Base-by-base conservation (phyloP, 1,140 invertebrate genomes). In the Aporrectodea caliginosa region DNA sequence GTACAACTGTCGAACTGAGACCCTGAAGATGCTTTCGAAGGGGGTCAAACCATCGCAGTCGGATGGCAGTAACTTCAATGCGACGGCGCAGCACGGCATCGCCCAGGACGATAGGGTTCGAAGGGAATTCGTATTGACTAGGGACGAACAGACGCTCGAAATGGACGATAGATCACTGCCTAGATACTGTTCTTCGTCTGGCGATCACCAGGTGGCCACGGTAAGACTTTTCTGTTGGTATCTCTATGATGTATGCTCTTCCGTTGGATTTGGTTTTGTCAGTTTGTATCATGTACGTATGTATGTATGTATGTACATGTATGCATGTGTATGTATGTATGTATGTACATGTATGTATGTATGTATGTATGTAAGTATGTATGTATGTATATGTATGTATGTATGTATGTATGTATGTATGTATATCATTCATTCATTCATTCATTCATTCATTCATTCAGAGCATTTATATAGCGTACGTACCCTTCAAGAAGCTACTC, bases 1-100 rank as follows among this genome's bases (percentile, higher is more conserved):
- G 0, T 79, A 76, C 35, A 79, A 75, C 74, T 79, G 73, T 35
- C 71, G 78, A 0, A 79, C 68, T 27, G 74, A 75, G 31, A 43
- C 70, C 29, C 78, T 69, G 35, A 76, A 76, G 29, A 76, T 76
- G 75, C 33, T 76, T 1, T 35, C 75, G 27, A 43, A 43, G 29
- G 33, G 27, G 2, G 35, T 35, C 16, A 30, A 16, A 2, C 1
- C 31, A 29, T 72, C n/a, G 31, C 6, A 14, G n/a, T 27, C 31
- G 2, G 70, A 27, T 27, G 6, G n/a, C 70, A 72, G 31, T 12
- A 27, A 32, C n/a, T 6, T 72, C n/a, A 6, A 2, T 6, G 70
- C n/a, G 2, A 27, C 31, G 6, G n/a, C n/a, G 2, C n/a, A 72
- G 31, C 31, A 72, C 12, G 35, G 30, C 32, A 68, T 1, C 43